phyloP scores from a whole-genome alignment of 2,113 vertebrate genomes.

The Manacus vitellinus region DNA sequence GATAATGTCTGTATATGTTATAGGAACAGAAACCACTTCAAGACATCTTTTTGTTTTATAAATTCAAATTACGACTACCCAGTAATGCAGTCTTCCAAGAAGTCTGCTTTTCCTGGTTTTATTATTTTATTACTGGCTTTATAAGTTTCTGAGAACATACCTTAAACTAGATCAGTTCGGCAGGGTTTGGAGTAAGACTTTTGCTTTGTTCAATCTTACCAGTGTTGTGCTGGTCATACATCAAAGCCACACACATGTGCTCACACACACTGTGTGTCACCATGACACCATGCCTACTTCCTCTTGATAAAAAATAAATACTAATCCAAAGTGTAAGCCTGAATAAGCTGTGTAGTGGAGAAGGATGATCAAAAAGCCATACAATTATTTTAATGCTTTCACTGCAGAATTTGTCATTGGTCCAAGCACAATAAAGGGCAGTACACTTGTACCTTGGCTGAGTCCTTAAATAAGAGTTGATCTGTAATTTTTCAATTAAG shows the following conservation, averaged over 20 bases:
- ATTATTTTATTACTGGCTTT: not conserved
- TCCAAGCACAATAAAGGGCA: not conserved
- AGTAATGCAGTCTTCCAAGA: not conserved
- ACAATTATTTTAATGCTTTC: not conserved
- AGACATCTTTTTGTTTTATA: not conserved
- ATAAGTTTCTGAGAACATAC: not conserved
- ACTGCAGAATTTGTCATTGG: not conserved
- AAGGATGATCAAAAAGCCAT: not conserved
- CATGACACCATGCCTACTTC: not conserved
- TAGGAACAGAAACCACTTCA: not conserved
- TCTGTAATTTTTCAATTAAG: not conserved
- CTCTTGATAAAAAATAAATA: not conserved
- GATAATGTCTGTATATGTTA: not conserved
- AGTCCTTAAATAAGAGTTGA: not conserved
- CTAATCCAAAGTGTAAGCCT: not conserved
- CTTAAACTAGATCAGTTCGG: not conserved
- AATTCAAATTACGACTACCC: not conserved
- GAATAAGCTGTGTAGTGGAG: not conserved
- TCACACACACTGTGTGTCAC: rapidly evolving
- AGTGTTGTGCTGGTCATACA: not conserved
- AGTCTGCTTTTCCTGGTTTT: not conserved
- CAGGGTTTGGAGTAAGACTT: not conserved
- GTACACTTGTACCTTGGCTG: not conserved
- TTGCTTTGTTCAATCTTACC: not conserved
- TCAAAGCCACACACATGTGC: not conserved